phyloP scores from a whole-genome alignment of 2,113 vertebrate species.

The Mionectes macconnelli region DNA sequence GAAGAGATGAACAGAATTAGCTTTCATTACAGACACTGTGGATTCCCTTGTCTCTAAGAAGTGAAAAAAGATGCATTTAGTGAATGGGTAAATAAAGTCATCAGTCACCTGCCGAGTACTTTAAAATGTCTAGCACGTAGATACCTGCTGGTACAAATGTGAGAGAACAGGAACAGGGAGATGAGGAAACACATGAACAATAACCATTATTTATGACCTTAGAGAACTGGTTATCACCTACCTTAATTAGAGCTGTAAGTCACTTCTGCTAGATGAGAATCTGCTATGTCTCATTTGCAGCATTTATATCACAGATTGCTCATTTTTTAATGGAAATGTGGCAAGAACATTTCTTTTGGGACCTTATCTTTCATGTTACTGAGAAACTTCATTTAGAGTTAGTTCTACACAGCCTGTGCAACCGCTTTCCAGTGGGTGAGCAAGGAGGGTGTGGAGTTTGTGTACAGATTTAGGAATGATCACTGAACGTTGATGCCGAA shows the following conservation, averaged over 20 bases:
- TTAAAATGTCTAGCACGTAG: not conserved
- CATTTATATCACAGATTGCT: not conserved
- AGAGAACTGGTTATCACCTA: not conserved
- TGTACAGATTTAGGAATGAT: not conserved
- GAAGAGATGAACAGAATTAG: not conserved
- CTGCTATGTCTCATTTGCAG: not conserved
- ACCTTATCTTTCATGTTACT: not conserved
- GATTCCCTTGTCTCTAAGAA: not conserved
- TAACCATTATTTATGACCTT: not conserved
- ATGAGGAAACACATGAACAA: not conserved
- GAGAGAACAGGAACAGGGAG: not conserved
- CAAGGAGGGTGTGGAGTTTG: fast-evolving
- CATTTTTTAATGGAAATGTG: not conserved
- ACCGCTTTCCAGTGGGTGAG: not conserved
- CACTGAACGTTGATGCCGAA: too few relatives aligned
- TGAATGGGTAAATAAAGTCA: not conserved
- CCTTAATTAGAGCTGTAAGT: not conserved
- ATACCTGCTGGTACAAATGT: not conserved
- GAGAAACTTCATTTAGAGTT: not conserved
- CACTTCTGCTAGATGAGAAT: not conserved
- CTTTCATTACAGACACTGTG: not conserved
- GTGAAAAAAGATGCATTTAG: not conserved
- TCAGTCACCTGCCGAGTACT: not conserved
- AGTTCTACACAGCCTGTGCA: not conserved
- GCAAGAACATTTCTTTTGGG: not conserved